Percentiles rank a stretch among this genome's conserved stretches.
Evolutionary conservation across 2,888 invertebrate species (phyloP).

Genomic region (Ceramica pisi): DNA sequence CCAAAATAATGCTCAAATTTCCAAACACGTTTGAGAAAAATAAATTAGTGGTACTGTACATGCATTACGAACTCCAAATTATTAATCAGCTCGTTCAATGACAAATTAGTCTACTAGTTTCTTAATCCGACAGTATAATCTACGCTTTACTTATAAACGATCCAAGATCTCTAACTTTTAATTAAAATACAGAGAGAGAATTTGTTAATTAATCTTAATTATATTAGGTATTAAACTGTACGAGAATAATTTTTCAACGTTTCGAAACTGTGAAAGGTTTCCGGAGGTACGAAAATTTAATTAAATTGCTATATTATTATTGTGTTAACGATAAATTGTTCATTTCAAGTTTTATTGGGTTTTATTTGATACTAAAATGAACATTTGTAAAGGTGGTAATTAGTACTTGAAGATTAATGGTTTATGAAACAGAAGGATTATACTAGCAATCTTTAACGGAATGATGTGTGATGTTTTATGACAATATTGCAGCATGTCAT

Average conservation of each 20-base stretch:
- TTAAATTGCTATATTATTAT: constrained; percentile 17
- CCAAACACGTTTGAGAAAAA: too few species aligned
- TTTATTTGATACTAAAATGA: constrained; percentile 2
- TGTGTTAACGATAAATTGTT: constrained; percentile 18
- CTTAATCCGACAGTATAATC: constrained; percentile 35
- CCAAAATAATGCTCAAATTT: too few species aligned
- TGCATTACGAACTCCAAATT: background rate
- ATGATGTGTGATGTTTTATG: background rate
- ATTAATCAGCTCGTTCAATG: background rate
- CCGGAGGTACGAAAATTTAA: background rate
- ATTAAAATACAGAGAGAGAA: constrained; percentile 70
- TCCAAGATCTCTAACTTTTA: constrained; percentile 65
- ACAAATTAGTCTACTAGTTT: background rate
- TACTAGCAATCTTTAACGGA: background rate
- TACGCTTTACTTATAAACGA: constrained; percentile 47
- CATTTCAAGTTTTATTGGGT: constrained; percentile 13
- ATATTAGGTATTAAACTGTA: constrained; percentile 61
- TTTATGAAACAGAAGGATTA: background rate
- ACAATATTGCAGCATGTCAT: background rate
- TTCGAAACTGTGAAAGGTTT: constrained; percentile 11
- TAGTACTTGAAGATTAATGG: background rate
- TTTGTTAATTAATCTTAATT: constrained; percentile 68
- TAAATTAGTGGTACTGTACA: too few species aligned
- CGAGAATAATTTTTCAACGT: constrained; percentile 33
- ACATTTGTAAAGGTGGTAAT: background rate